These are phyloP conservation scores for Platyscapa corneri DNA, from an alignment of 1,140 invertebrate species.

Conservation along the genomic window DNA sequence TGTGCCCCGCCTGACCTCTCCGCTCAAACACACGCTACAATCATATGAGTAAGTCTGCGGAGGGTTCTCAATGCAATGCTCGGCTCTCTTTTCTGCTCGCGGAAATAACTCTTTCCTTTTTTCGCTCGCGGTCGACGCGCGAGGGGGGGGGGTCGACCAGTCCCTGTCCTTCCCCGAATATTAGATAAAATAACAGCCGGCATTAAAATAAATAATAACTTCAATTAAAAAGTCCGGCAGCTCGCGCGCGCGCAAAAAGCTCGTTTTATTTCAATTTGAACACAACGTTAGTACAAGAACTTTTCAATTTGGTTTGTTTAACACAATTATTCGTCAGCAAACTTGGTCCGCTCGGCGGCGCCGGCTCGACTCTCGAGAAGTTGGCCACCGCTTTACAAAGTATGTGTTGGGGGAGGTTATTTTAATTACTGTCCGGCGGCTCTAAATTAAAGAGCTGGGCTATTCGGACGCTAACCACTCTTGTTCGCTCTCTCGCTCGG, in stretches of 20 bases:
- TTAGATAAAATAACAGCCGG: not conserved
- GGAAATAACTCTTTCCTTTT: not conserved
- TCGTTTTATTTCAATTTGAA: slow-evolving; percentile 40
- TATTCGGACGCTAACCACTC: slow-evolving; percentile 61
- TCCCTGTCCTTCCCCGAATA: not conserved
- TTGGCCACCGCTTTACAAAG: slow-evolving; percentile 56
- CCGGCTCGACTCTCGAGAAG: not conserved
- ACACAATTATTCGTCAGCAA: slow-evolving; percentile 37
- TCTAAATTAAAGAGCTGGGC: slow-evolving; percentile 72
- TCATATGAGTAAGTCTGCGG: slow-evolving; percentile 57
- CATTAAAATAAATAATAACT: slow-evolving; percentile 48
- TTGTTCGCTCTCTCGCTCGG: slow-evolving; percentile 35
- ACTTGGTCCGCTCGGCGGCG: slow-evolving; percentile 61
- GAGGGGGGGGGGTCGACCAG: too few relatives aligned
- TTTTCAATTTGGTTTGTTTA: slow-evolving; percentile 43
- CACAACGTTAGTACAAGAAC: slow-evolving; percentile 9
- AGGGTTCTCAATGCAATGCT: slow-evolving; percentile 63
- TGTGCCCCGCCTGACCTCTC: slow-evolving; percentile 58
- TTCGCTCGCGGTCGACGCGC: not conserved
- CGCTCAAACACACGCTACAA: slow-evolving; percentile 53
- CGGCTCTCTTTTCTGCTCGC: slow-evolving; percentile 25
- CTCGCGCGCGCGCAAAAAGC: slow-evolving; percentile 26
- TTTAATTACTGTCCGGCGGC: slow-evolving; percentile 75
- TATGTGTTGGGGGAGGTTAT: slow-evolving; percentile 71
- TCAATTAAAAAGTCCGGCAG: slow-evolving; percentile 23